Evolutionary conservation across 2,888 invertebrate genomes (phyloP).

Genomic region (Sclerodermus sp.): DNA sequence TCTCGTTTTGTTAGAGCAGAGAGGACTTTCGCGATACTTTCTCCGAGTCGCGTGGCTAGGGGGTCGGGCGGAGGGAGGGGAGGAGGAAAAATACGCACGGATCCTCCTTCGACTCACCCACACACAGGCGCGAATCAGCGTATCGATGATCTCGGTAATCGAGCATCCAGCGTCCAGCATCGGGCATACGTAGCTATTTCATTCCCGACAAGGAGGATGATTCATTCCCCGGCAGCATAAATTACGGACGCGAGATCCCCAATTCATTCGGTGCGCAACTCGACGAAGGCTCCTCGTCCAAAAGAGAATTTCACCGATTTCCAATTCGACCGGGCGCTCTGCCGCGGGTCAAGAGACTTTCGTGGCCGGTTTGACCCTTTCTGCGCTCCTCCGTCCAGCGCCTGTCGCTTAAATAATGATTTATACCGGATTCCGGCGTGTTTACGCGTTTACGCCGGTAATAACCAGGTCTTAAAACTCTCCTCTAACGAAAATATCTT

Average conservation of each 20-base stretch:
- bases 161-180: constrained; percentile 17
- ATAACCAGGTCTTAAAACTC: too few relatives aligned
- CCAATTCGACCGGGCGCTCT: constrained; percentile 10
- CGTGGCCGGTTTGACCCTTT: too few relatives aligned
- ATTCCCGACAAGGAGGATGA: constrained; percentile 43
- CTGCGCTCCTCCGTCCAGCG: too few relatives aligned
- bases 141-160: constrained; percentile 52
- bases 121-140: constrained; percentile 32
- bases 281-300: constrained; percentile 32
- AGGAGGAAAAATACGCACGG: constrained; percentile 31
- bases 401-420: too few relatives aligned
- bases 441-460: too few relatives aligned
- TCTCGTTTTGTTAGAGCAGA: too few relatives aligned
- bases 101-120: constrained; percentile 42
- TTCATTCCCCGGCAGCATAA: constrained; percentile 44
- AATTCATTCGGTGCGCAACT: constrained; percentile 28
- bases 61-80: constrained; percentile 21
- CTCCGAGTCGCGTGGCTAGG: constrained; percentile 30
- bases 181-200: too few relatives aligned
- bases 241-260: constrained; percentile 35
- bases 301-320: constrained; percentile 35
- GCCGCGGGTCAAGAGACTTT: too few relatives aligned
- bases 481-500: too few relatives aligned
- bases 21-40: constrained; percentile 35
- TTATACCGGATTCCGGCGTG: too few relatives aligned